These are phyloP conservation scores for Chamaetylas fuelleborni DNA, from an alignment of 2,113 vertebrate genomes.

Conservation along the genomic window DNA sequence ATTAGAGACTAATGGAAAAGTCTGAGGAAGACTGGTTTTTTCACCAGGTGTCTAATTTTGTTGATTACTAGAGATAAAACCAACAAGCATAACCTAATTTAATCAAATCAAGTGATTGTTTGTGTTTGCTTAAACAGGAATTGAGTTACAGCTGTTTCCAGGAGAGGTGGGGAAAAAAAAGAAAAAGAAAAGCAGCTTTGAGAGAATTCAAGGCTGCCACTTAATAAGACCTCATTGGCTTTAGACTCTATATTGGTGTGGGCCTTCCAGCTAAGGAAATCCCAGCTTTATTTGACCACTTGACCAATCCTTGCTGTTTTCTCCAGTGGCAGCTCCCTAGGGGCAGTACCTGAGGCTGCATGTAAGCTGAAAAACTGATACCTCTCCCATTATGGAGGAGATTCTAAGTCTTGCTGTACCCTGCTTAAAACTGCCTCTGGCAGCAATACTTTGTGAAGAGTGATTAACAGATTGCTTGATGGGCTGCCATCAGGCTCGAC, in stretches of 20 bases:
- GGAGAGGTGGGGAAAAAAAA: no score
- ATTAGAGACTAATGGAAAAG: conserved; percentile 40
- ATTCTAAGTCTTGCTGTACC: not conserved
- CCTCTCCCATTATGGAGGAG: not conserved
- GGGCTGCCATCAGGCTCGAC: not conserved
- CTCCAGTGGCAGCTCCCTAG: not conserved
- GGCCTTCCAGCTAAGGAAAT: not conserved
- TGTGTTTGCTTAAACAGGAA: conserved; percentile 57
- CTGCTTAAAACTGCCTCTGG: not conserved
- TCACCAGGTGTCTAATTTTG: conserved; percentile 46
- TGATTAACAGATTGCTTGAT: not conserved
- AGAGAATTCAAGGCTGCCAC: not conserved
- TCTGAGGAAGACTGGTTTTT: not conserved
- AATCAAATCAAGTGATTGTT: conserved; percentile 53
- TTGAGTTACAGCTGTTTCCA: conserved; percentile 36
- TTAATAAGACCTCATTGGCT: not conserved
- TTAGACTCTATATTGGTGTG: not conserved
- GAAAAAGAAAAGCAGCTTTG: not conserved
- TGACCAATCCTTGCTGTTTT: not conserved
- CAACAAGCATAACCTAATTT: conserved; percentile 56
- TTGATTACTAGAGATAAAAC: conserved; percentile 49
- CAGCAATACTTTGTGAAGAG: not conserved
- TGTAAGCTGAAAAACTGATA: not conserved
- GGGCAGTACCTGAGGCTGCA: not conserved
- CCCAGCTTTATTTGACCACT: not conserved